Evolutionary conservation across 2,113 vertebrate species (phyloP).

Genomic region (Chauna torquata): DNA sequence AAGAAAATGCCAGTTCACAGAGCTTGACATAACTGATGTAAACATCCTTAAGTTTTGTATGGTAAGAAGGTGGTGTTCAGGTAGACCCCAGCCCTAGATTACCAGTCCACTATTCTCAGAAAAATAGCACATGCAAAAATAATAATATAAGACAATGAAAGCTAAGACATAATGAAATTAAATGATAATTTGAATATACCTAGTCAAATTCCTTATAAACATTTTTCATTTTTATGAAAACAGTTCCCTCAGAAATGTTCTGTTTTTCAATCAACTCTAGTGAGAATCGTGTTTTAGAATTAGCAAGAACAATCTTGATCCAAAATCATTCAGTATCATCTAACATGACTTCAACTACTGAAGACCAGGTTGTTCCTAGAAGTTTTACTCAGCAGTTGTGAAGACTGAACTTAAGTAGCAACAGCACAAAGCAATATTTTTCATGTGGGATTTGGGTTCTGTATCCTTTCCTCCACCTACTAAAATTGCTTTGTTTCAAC

Average conservation of each 20-base stretch:
- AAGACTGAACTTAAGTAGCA: background rate
- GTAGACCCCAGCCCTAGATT: background rate
- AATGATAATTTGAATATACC: background rate
- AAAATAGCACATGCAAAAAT: background rate
- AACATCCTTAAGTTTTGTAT: background rate
- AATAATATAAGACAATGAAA: background rate
- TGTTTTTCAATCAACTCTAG: background rate
- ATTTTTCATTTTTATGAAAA: background rate
- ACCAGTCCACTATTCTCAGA: background rate
- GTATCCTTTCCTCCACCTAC: background rate
- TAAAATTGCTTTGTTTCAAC: background rate
- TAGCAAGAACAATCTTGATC: background rate
- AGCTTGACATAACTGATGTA: background rate
- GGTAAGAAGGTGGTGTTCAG: background rate
- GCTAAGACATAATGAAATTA: background rate
- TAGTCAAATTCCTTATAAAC: background rate
- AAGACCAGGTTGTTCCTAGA: background rate
- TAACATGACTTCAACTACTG: background rate
- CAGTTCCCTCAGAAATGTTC: background rate
- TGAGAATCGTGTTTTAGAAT: background rate
- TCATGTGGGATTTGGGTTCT: background rate
- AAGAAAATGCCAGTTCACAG: background rate
- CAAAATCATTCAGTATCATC: background rate
- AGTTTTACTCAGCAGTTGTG: background rate
- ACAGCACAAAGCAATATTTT: background rate